Evolutionary conservation across 2,888 invertebrate species (phyloP).

Genomic region (Drosophila mimetica): DNA sequence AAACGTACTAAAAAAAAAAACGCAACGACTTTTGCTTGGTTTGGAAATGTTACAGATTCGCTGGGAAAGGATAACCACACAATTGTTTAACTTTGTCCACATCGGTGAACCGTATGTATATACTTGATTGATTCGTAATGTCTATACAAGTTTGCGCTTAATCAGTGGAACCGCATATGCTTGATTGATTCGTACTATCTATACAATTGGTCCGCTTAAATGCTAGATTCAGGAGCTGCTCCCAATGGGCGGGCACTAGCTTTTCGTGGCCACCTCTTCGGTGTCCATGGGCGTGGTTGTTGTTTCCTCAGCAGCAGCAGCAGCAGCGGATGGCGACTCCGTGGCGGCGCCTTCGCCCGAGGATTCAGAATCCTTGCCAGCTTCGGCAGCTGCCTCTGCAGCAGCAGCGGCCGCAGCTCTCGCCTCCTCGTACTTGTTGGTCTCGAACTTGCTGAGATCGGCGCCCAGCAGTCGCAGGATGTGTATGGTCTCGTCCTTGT

Average conservation of each 20-base stretch:
- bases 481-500: slow-evolving; percentile 93
- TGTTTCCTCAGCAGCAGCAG: not conserved
- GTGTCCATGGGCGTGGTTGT: slow-evolving; percentile 6
- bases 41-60: not conserved
- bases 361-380: slow-evolving; percentile 2
- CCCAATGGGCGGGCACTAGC: not conserved
- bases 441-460: slow-evolving; percentile 91
- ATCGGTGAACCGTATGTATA: no score
- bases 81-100: not conserved
- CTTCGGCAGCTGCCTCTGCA: slow-evolving; percentile 57
- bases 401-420: slow-evolving; percentile 80
- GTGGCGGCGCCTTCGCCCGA: not conserved
- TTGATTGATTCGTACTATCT: not conserved
- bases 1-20: slow-evolving; percentile 17
- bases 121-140: no score
- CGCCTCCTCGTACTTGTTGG: slow-evolving; percentile 88
- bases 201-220: slow-evolving; percentile 17
- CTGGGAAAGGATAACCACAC: not conserved
- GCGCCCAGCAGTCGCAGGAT: slow-evolving; percentile 93
- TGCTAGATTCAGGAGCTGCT: slow-evolving; percentile 2
- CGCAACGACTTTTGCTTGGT: not conserved
- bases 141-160: no score
- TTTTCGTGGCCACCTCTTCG: slow-evolving; percentile 12
- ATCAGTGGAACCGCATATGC: no score
- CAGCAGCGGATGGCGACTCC: not conserved